phyloP scores from a whole-genome alignment of 2,113 vertebrate species.

The Aramus guarauna region DNA sequence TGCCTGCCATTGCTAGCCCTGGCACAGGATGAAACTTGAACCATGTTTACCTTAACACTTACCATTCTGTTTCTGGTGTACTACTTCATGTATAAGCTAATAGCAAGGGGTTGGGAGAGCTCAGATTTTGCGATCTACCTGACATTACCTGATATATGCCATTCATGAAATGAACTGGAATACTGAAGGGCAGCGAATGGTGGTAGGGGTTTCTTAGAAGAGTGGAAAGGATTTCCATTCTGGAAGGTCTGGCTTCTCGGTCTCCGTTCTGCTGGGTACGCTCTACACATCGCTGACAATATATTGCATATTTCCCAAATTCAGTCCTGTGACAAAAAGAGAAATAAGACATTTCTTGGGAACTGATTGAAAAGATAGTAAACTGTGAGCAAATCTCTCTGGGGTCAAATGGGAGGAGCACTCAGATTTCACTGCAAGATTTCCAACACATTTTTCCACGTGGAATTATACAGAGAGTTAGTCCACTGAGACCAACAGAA shows the following conservation, averaged over 20 bases:
- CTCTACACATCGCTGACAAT: constrained; percentile 94
- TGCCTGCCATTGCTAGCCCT: neutral
- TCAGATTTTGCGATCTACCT: neutral
- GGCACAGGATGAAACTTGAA: neutral
- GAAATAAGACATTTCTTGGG: neutral
- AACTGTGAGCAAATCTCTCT: neutral
- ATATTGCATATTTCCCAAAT: constrained; percentile 95
- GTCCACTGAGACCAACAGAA: neutral
- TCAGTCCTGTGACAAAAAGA: constrained; percentile 81
- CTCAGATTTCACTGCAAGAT: neutral
- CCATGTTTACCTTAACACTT: neutral
- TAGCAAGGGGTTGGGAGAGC: neutral
- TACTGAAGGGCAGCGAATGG: constrained; percentile 94
- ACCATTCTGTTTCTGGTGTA: neutral
- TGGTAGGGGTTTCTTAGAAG: constrained; percentile 96
- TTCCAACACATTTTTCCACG: neutral
- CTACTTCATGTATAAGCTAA: neutral
- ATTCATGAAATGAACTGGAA: constrained; percentile 97
- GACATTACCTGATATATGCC: constrained; percentile 90
- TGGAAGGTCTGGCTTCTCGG: constrained; percentile 88
- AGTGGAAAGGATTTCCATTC: constrained; percentile 97
- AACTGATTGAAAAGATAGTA: neutral
- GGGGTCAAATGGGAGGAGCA: neutral
- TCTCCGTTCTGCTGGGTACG: constrained; percentile 92
- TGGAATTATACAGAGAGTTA: neutral